These are phyloP conservation scores for Masnerella sp. DNA, from an alignment of 2,888 invertebrate genomes.

Conservation along the genomic window DNA sequence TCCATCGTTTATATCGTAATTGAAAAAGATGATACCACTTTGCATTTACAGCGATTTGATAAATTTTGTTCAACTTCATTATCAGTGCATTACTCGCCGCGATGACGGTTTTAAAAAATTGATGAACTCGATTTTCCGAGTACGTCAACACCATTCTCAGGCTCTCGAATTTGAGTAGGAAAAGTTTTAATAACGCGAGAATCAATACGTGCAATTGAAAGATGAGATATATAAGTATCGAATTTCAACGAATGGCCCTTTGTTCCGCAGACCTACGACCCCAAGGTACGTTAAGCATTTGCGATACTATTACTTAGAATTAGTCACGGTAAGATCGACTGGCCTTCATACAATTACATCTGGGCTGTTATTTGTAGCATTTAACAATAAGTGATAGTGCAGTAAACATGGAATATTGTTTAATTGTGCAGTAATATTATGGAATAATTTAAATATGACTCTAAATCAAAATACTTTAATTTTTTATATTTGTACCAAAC, in stretches of 20 bases:
- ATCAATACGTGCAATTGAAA: constrained; percentile 22
- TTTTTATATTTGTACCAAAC: too few relatives aligned
- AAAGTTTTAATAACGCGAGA: constrained; percentile 6
- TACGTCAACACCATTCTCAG: neutral
- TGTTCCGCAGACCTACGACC: constrained; percentile 36
- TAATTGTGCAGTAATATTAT: too few relatives aligned
- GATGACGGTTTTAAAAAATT: neutral
- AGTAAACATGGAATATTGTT: neutral
- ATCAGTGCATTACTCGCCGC: neutral
- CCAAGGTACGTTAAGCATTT: constrained; percentile 48
- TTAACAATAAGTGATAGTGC: neutral
- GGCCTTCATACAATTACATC: constrained; percentile 35
- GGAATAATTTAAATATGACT: too few relatives aligned
- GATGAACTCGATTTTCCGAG: neutral
- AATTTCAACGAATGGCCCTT: constrained; percentile 44
- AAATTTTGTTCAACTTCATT: constrained; percentile 33
- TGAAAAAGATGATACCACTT: constrained; percentile 51
- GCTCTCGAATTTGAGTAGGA: neutral
- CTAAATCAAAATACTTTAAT: too few relatives aligned
- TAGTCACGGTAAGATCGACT: constrained; percentile 56
- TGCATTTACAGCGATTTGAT: constrained; percentile 43
- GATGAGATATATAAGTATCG: constrained; percentile 42
- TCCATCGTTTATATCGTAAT: constrained; percentile 51
- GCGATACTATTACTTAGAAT: constrained; percentile 53
- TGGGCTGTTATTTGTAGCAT: constrained; percentile 19